A percentile compares a stretch with the other conserved stretches of the same genome.
phyloP scores from a whole-genome alignment of 2,113 vertebrate species.

The Pterocles gutturalis region DNA sequence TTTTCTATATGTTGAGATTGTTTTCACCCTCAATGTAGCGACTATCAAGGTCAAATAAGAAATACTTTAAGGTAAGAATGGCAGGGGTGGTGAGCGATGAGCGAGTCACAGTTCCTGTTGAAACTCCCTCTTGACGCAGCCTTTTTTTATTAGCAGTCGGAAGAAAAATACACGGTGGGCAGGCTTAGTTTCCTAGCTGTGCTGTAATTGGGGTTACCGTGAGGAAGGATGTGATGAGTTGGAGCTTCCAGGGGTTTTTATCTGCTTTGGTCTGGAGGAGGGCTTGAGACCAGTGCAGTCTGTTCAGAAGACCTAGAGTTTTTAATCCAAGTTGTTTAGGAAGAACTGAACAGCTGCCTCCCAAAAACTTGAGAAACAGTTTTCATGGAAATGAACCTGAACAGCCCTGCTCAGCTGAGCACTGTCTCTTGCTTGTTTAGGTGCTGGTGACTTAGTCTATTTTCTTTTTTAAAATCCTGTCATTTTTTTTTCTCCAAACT shows the following conservation, averaged over 20 bases:
- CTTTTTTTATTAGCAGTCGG: background rate
- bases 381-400: background rate
- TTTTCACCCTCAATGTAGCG: background rate
- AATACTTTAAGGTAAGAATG: background rate
- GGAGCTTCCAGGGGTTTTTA: background rate
- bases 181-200: background rate
- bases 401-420: background rate
- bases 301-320: background rate
- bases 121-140: background rate
- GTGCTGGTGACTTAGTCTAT: background rate
- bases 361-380: background rate
- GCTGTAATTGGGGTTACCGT: background rate
- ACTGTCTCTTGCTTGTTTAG: background rate
- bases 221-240: background rate
- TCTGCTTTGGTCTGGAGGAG: background rate
- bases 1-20: background rate
- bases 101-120: background rate
- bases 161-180: background rate
- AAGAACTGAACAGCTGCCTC: background rate
- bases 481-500: background rate
- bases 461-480: background rate
- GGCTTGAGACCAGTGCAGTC: background rate
- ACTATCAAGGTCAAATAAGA: background rate
- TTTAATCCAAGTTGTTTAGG: background rate
- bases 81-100: background rate